A percentile compares a stretch with the other conserved stretches of the same genome.
These are phyloP conservation scores for Halictus ligatus DNA, from an alignment of 2,888 invertebrate genomes.

Conservation along the genomic window DNA sequence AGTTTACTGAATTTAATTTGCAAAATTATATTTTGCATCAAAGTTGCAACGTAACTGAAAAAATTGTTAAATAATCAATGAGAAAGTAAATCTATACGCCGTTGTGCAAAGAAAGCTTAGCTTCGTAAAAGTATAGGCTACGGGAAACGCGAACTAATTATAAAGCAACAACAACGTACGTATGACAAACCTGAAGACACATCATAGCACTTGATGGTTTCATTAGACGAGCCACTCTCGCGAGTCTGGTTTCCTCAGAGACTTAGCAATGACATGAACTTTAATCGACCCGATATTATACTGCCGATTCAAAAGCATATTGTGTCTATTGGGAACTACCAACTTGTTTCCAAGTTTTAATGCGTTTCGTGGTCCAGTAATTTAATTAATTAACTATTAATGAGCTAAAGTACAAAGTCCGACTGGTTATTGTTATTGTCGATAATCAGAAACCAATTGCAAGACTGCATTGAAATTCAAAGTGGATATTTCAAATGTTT, in stretches of 20 bases:
- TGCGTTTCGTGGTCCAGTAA: background rate
- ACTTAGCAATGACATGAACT: background rate
- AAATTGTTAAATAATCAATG: too few relatives aligned
- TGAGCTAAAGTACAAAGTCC: background rate
- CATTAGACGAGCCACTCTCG: background rate
- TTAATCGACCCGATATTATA: constrained; percentile 1
- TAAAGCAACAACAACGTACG: background rate
- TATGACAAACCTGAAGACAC: background rate
- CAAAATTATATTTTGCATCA: too few relatives aligned
- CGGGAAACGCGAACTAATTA: background rate
- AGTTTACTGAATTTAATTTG: too few relatives aligned
- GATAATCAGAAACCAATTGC: background rate
- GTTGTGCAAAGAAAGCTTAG: background rate
- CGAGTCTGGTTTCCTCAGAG: background rate
- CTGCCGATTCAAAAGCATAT: background rate
- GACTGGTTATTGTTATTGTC: background rate
- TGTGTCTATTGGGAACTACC: background rate
- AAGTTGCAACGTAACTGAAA: too few relatives aligned
- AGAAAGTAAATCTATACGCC: background rate
- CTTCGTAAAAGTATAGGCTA: background rate
- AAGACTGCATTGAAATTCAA: background rate
- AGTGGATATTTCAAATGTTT: background rate
- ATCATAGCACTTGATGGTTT: background rate
- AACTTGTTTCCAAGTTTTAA: constrained; percentile 8
- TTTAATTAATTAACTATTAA: constrained; percentile 5